These are phyloP conservation scores for Heteronetta atricapilla DNA, from an alignment of 2,113 vertebrate species.

Conservation along the genomic window DNA sequence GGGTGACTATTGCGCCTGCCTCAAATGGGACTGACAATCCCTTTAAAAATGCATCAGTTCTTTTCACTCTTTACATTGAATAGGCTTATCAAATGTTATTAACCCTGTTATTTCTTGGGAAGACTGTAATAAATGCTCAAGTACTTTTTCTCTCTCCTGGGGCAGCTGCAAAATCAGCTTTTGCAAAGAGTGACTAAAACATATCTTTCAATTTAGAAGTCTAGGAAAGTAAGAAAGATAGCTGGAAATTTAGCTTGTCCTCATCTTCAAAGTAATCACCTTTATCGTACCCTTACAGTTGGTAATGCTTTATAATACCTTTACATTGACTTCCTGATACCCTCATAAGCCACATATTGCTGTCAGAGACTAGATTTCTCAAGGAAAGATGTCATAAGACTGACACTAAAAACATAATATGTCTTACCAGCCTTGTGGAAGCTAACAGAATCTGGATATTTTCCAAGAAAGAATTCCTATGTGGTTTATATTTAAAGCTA, in stretches of 20 bases:
- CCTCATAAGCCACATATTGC: neutral
- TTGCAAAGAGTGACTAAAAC: slow-evolving; percentile 55
- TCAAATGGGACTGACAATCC: slow-evolving; percentile 67
- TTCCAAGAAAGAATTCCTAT: neutral
- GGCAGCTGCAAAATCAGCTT: slow-evolving; percentile 53
- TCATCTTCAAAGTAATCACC: slow-evolving; percentile 28
- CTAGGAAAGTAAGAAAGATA: slow-evolving; percentile 45
- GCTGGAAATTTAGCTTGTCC: neutral
- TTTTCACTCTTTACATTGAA: slow-evolving; percentile 64
- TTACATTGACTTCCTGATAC: slow-evolving; percentile 25
- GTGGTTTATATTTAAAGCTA: neutral
- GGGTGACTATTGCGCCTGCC: slow-evolving; percentile 29
- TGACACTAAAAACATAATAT: neutral
- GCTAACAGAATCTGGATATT: neutral
- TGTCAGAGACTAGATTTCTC: neutral
- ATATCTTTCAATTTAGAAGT: slow-evolving; percentile 58
- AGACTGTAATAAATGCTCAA: slow-evolving; percentile 65
- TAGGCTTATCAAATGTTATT: slow-evolving; percentile 73
- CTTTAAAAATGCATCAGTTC: slow-evolving; percentile 76
- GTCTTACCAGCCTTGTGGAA: neutral
- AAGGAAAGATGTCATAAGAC: neutral
- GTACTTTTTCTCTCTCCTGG: slow-evolving; percentile 27
- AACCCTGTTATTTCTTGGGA: slow-evolving; percentile 66
- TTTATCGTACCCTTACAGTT: slow-evolving; percentile 50
- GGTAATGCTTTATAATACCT: slow-evolving; percentile 23